Evolutionary conservation across 1,140 invertebrate genomes (phyloP), one percentile per base, ranked within the genome.

Genomic region (Drosophila saltans): DNA sequence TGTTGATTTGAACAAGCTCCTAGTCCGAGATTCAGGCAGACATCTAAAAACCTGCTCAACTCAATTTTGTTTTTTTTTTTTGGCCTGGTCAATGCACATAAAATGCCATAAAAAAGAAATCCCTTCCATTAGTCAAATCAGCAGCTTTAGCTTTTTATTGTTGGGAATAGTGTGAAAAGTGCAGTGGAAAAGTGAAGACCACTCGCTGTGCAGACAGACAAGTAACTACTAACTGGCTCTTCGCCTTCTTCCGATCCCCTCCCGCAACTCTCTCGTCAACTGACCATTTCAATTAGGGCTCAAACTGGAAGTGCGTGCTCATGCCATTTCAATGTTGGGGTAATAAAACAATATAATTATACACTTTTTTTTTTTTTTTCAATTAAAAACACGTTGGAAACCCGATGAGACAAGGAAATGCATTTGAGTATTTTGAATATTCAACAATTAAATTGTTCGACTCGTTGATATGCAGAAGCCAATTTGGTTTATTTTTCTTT

Each of bases 381-480:
- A 81, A 86, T 88, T 88, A 82, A 72, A 60, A 67, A 67, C 83
- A 67, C 65, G 69, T 69, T 67, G 48, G 16, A 33, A 24, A 24
- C 26, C 26, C 57, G 58, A 59, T 41, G 26, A 36, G 39, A 36
- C 36, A 10, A 41, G 55, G 55, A 56, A 52, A 69, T 65, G 68
- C 56, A 56, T 56, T 60, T 11, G 52, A 52, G 45, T 62, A 41
- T 60, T 71, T 57, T 52, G 64, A 75, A 66, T 63, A 66, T 61
- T 66, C 64, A 48, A 56, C 57, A 70, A 69, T 80, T 6, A 62
- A 62, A 62, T 71, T 30, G 59, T 75, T 67, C 58, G 41, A 68
- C n/a, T 78, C 72, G 80, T 69, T 75, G 66, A 78, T 86, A 85
- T 86, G 81, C 81, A 86, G 78, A 85, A 79, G 83, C 63, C 76